Percentiles rank a stretch among this genome's conserved stretches.
phyloP scores from a whole-genome alignment of 2,113 vertebrate species.

The Uropsilus gracilis region DNA sequence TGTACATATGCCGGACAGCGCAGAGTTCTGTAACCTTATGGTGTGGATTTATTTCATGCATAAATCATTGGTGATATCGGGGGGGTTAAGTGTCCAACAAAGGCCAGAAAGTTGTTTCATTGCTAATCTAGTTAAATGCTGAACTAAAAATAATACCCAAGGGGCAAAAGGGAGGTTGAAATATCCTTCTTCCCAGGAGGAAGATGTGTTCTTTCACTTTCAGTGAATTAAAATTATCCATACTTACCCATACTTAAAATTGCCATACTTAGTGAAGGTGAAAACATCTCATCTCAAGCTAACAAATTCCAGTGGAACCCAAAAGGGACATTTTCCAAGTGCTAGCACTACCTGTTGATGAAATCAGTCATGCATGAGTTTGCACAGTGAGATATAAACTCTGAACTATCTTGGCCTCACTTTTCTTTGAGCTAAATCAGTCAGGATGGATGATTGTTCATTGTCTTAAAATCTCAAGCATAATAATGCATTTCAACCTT shows the following conservation, averaged over 20 bases:
- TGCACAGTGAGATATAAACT: not conserved
- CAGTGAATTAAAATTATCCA: not conserved
- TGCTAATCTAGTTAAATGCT: conserved; percentile 3
- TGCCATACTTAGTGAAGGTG: not conserved
- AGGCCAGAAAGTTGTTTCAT: conserved; percentile 33
- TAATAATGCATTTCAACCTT: not conserved
- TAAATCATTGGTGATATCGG: conserved; percentile 36
- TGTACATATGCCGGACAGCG: not conserved
- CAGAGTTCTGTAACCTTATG: not conserved
- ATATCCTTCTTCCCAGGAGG: not conserved
- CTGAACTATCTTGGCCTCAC: not conserved
- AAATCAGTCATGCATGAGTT: not conserved
- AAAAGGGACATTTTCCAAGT: not conserved
- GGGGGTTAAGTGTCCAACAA: conserved; percentile 45
- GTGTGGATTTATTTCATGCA: conserved; percentile 8
- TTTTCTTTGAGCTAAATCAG: not conserved
- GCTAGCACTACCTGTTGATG: not conserved
- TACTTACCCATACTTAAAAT: too few relatives aligned
- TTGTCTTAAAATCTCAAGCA: not conserved
- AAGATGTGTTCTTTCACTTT: conserved; percentile 25
- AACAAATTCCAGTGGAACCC: not conserved
- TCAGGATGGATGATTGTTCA: not conserved
- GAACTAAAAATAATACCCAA: conserved; percentile 46
- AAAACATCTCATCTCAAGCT: conserved; percentile 16
- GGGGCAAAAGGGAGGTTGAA: not conserved